Evolutionary conservation across 2,888 invertebrate species (phyloP).

Genomic region (Steinernema scapterisci): DNA sequence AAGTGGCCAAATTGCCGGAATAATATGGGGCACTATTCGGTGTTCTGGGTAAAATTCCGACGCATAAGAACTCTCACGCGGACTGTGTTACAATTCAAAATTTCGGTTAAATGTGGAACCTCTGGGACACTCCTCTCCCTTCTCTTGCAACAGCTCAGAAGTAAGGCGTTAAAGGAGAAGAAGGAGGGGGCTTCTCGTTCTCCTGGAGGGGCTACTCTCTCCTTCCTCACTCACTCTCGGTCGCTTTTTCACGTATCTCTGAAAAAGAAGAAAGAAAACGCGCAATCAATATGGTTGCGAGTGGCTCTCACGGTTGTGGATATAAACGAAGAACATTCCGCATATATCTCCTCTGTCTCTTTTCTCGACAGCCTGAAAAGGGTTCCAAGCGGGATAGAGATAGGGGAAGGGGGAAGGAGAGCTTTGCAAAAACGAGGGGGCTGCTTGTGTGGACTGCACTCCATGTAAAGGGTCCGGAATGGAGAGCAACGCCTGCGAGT

Average conservation of each 20-base stretch:
- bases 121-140: too few species aligned
- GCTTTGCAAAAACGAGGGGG: too few species aligned
- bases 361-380: slow-evolving; percentile 30
- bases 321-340: slow-evolving; percentile 33
- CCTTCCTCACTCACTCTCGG: slow-evolving; percentile 30
- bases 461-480: slow-evolving; percentile 25
- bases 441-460: slow-evolving; percentile 5
- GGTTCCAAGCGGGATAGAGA: slow-evolving; percentile 17
- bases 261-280: slow-evolving; percentile 31
- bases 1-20: too few species aligned
- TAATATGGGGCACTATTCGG: too few species aligned
- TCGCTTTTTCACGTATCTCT: slow-evolving; percentile 32
- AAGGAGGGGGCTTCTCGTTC: too few species aligned
- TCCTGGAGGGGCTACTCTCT: not conserved
- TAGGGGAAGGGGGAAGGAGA: not conserved
- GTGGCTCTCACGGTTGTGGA: slow-evolving; percentile 33
- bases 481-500: not conserved
- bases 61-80: too few species aligned
- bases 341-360: slow-evolving; percentile 33
- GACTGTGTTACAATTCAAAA: too few species aligned
- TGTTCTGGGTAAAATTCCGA: too few species aligned
- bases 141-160: too few species aligned
- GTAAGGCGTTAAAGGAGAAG: too few species aligned
- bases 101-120: too few species aligned
- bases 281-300: slow-evolving; percentile 31